Base-by-base conservation (phyloP, 2,797 vertebrate species). In the Lithobates sylvaticus region DNA sequence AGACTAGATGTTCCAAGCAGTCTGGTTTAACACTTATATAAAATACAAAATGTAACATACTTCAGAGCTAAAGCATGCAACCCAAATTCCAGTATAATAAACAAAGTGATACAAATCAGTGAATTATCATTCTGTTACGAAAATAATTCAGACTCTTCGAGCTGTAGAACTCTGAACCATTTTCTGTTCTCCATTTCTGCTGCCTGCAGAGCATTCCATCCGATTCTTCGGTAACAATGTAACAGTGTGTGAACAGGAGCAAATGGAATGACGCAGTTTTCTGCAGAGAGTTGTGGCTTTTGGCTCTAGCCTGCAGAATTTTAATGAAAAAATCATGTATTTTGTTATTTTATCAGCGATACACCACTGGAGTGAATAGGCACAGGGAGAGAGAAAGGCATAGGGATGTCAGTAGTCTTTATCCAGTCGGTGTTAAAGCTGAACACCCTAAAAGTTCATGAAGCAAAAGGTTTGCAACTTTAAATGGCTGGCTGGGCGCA, bases 201-300 rank as follows among this genome's bases (percentile, higher is more conserved):
- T 54, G 50, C 50, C 50, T 54, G 50, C 16, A 54, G 15, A 54
- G 50, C 42, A 84, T 34, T 65, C 69, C 74, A 70, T 71, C 12
- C 65, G 27, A 70, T 29, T 67, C 65, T 29, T 67, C 26, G 10
- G 26, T 67, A 67, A 67, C 65, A 67, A 67, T 67, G 8, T 77
- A 61, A 13, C 75, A 36, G 47, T 47, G 44, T 77, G 54, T 77
- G 75, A 36, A 34, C 21, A 39, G 75, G 54, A 67, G 54, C 75
- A 23, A 58, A 64, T 23, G 75, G 54, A 77, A 39, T 27, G 2
- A 64, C 29, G 29, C 21, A 23, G 50, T 39, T 77, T 36, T 77
- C 54, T 36, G 27, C 23, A 29, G 75, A 64, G 32, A 77, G 29
- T 77, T 75, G 75, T 64, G 75, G 54, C 75, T 77, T 75, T 64